Evolutionary conservation across 1,140 invertebrate genomes (phyloP).

Genomic region (Galendromus occidentalis): DNA sequence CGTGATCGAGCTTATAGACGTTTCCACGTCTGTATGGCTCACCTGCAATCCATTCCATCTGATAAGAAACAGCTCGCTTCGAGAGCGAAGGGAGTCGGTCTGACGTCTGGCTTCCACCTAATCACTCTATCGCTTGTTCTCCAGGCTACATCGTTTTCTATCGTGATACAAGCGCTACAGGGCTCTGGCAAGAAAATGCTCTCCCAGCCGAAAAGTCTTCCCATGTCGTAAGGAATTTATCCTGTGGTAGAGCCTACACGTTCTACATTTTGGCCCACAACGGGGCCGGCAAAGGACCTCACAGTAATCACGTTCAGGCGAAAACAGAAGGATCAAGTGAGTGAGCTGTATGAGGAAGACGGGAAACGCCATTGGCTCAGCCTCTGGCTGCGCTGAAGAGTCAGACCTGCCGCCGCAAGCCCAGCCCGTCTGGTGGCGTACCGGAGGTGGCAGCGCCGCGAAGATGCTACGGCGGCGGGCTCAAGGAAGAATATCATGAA

Average conservation of each 20-base stretch:
- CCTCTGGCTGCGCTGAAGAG: too few relatives aligned
- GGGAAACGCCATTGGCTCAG: too few relatives aligned
- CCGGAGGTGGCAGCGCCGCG: too few relatives aligned
- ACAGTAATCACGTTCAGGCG: constrained; percentile 59
- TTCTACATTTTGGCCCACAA: constrained; percentile 85
- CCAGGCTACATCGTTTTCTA: constrained; percentile 25
- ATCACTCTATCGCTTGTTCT: not conserved
- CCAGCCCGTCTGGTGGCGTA: too few relatives aligned
- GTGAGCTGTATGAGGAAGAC: constrained; percentile 23
- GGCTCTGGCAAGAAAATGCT: constrained; percentile 24
- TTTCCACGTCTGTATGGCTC: too few relatives aligned
- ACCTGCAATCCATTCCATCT: too few relatives aligned
- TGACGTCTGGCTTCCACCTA: not conserved
- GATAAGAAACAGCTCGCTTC: too few relatives aligned
- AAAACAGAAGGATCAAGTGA: constrained; percentile 89
- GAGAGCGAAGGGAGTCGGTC: not conserved
- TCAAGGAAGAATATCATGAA: too few relatives aligned
- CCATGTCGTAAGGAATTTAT: constrained; percentile 37
- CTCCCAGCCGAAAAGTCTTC: constrained; percentile 19
- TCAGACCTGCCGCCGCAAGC: too few relatives aligned
- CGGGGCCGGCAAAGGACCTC: constrained; percentile 64
- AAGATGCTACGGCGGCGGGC: too few relatives aligned
- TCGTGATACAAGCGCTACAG: constrained; percentile 25
- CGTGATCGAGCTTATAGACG: too few relatives aligned
- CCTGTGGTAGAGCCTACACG: constrained; percentile 74